A percentile compares a stretch with the other conserved stretches of the same genome.
phyloP scores from a whole-genome alignment of 2,797 vertebrate species.

The Alexandromys oeconomus region DNA sequence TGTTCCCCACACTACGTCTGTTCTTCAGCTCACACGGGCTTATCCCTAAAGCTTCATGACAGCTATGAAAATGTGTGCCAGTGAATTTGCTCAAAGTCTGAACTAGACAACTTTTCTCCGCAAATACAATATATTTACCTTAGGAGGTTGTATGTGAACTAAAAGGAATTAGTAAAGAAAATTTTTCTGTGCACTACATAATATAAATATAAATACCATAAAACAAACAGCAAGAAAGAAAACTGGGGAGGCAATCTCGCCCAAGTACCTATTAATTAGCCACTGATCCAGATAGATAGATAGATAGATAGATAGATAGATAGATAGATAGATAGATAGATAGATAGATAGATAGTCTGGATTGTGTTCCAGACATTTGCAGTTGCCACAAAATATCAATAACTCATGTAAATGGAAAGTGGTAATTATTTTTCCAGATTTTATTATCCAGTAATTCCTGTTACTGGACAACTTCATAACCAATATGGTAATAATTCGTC shows the following conservation, averaged over 20 bases:
- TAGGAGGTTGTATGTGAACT: background rate
- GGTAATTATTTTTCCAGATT: slow-evolving; percentile 30
- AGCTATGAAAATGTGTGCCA: background rate
- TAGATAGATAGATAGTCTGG: too few species aligned
- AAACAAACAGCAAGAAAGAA: slow-evolving; percentile 50
- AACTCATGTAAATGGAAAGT: background rate
- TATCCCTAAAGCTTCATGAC: slow-evolving; percentile 32
- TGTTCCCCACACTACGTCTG: background rate
- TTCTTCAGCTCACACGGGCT: background rate
- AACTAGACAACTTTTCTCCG: background rate
- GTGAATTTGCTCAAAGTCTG: background rate
- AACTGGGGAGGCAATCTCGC: background rate
- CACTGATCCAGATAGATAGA: background rate
- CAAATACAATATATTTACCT: background rate
- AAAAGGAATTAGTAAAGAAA: slow-evolving; percentile 43
- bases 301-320: too few species aligned
- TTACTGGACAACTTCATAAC: slow-evolving; percentile 46
- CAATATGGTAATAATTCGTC: slow-evolving; percentile 25
- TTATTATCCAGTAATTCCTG: slow-evolving; percentile 38
- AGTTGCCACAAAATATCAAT: slow-evolving; percentile 26
- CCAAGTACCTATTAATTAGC: background rate
- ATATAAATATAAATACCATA: background rate
- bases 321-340: too few species aligned
- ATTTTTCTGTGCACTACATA: background rate
- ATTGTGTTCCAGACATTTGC: background rate